Conservation (phyloP, 2,113 vertebrate species). For the Hydrolagus affinis region DNA sequence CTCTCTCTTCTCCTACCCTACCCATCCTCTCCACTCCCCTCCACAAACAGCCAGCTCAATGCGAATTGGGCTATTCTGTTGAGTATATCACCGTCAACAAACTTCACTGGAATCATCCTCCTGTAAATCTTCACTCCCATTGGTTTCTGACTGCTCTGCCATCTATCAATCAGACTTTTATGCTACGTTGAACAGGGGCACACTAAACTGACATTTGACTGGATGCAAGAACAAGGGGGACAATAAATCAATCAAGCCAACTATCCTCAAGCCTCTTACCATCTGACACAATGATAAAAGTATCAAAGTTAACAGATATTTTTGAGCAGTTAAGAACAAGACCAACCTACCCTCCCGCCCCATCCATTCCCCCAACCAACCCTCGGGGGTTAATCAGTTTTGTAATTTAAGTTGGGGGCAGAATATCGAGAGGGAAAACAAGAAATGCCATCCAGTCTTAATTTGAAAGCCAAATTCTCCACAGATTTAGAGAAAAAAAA, state of each 20-base stretch:
- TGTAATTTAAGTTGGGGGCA: no score
- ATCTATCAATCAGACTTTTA: neutral
- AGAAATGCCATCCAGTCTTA: no score
- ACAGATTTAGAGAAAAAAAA: no score
- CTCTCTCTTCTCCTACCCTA: no score
- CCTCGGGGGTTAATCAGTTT: no score
- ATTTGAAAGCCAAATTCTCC: no score
- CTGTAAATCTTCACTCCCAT: neutral
- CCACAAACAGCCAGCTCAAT: neutral
- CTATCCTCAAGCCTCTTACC: neutral
- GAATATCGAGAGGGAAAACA: no score
- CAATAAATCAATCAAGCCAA: neutral
- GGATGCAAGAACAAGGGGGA: neutral
- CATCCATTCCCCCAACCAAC: neutral
- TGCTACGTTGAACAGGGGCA: neutral
- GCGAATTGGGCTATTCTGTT: neutral
- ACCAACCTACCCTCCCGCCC: no score
- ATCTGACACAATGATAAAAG: neutral
- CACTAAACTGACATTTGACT: neutral
- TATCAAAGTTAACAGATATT: neutral
- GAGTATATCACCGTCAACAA: neutral
- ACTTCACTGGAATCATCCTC: neutral
- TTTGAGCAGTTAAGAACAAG: neutral
- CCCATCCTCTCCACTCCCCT: no score
- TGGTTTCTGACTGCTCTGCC: neutral